A percentile compares a stretch with the other conserved stretches of the same genome.
Conservation (phyloP, 1,140 invertebrate genomes). For the Trichomalopsis sarcophagae region DNA sequence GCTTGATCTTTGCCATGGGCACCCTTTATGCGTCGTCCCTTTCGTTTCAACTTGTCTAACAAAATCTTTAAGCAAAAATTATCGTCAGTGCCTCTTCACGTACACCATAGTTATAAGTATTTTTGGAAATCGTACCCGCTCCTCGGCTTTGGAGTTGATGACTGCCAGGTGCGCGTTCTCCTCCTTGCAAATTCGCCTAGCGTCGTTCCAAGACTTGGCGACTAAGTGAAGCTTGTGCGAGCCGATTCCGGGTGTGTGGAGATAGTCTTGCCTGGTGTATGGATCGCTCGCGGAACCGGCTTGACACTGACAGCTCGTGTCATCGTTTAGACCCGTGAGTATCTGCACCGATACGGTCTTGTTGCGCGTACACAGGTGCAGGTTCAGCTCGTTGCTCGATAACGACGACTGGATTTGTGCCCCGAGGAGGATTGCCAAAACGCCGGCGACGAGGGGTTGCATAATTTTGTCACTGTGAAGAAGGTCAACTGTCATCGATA, state of each 20-base stretch:
- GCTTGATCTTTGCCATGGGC: slow-evolving; percentile 58
- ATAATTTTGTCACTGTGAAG: too few relatives aligned
- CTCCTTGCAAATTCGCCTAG: background rate
- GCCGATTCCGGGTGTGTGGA: slow-evolving; percentile 61
- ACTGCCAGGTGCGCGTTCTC: slow-evolving; percentile 63
- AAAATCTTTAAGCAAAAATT: slow-evolving; percentile 56
- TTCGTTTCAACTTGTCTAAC: slow-evolving; percentile 62
- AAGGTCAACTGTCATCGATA: too few relatives aligned
- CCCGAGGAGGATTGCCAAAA: too few relatives aligned
- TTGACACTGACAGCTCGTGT: background rate
- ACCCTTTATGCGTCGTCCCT: slow-evolving; percentile 57
- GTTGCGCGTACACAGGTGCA: background rate
- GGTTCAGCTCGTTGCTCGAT: background rate
- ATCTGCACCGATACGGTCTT: background rate
- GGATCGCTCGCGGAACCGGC: background rate
- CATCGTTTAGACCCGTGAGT: background rate
- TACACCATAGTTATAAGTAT: too few relatives aligned
- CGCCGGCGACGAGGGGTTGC: too few relatives aligned
- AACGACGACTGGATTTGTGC: too few relatives aligned
- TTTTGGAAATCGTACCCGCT: background rate
- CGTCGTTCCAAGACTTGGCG: slow-evolving; percentile 6
- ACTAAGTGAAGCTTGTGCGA: background rate
- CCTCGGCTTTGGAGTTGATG: background rate
- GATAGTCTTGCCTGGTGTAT: slow-evolving; percentile 60
- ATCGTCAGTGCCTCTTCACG: background rate